Conservation (phyloP, 2,888 invertebrate genomes). For the Deilephila porcellus region DNA sequence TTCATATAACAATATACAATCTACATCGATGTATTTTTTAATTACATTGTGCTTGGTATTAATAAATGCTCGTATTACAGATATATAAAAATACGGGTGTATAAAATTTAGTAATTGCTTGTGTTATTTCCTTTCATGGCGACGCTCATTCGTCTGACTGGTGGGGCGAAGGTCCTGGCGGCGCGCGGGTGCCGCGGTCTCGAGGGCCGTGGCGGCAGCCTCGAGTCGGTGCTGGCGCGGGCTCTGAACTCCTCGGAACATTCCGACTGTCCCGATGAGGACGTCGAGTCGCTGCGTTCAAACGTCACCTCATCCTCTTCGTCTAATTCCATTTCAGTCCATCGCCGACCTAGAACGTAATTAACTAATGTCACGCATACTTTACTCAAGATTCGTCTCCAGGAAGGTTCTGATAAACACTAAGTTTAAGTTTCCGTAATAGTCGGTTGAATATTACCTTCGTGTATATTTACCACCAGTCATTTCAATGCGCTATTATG, state of each 20-base stretch:
- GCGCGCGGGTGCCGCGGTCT: slow-evolving; percentile 82
- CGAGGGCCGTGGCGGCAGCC: slow-evolving; percentile 84
- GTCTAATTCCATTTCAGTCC: slow-evolving; percentile 86
- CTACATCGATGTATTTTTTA: not conserved
- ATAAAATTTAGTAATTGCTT: slow-evolving; percentile 67
- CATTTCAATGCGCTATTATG: not conserved
- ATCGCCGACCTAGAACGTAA: slow-evolving; percentile 79
- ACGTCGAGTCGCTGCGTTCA: slow-evolving; percentile 68
- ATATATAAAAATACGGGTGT: not conserved
- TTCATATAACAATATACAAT: not conserved
- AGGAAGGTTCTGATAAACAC: too few relatives aligned
- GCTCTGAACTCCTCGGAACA: slow-evolving; percentile 86
- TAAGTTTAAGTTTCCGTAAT: not conserved
- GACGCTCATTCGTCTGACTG: slow-evolving; percentile 90
- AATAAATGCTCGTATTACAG: slow-evolving; percentile 3
- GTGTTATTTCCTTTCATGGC: slow-evolving; percentile 88
- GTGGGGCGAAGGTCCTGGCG: slow-evolving; percentile 73
- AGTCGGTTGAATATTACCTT: not conserved
- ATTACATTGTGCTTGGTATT: not conserved
- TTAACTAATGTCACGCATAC: not conserved
- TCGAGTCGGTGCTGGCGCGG: slow-evolving; percentile 89
- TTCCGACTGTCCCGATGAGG: slow-evolving; percentile 70
- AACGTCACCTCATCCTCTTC: slow-evolving; percentile 83
- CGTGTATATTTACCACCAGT: not conserved
- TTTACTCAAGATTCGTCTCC: too few relatives aligned